Evolutionary conservation across 2,797 vertebrate species (phyloP), one percentile per base, ranked within the genome.

Genomic region (Anolis apletophallus): DNA sequence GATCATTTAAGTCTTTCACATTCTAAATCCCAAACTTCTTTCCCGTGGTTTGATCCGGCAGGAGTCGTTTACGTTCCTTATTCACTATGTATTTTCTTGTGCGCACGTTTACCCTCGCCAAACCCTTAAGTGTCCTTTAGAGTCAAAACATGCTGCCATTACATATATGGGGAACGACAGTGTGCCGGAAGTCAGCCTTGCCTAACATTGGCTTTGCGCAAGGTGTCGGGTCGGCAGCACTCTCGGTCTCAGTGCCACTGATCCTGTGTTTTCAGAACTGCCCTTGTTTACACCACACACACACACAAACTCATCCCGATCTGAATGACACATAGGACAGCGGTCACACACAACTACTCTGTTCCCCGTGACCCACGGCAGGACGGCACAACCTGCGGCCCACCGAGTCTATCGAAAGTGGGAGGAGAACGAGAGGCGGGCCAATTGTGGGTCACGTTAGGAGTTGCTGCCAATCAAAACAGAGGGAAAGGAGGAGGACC

Each of bases 1-100:
- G 2, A 40, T 96, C 96, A 92, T 46, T 46, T 5, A 96, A 95
- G 95, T 96, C 96, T 97, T 98, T 98, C 98, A 98, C 98, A 99
- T 98, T 99, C 98, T 96, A 97, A 95, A 96, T 97, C 98, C 92
- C 55, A 67, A 96, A 97, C 95, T 97, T 96, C 93, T 94, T n/a
- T 94, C 94, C 94, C 94, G 91, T 92, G 95, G 97, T 94, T n/a
- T 96, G 92, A 93, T 84, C 95, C 93, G 96, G 93, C 96, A 97
- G 95, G 96, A 97, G 97, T 95, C 95, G 81, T 94, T 85, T 94
- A 91, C 94, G 95, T 95, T 96, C 97, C 89, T 94, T 97, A 97
- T 98, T 98, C 97, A 96, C 97, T 96, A 96, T 96, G 95, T 97
- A 96, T 97, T 96, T n/a, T 97, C 96, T 97, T 97, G 96, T 96